Evolutionary conservation across 2,888 invertebrate species (phyloP).

Genomic region (Netelia virgata): DNA sequence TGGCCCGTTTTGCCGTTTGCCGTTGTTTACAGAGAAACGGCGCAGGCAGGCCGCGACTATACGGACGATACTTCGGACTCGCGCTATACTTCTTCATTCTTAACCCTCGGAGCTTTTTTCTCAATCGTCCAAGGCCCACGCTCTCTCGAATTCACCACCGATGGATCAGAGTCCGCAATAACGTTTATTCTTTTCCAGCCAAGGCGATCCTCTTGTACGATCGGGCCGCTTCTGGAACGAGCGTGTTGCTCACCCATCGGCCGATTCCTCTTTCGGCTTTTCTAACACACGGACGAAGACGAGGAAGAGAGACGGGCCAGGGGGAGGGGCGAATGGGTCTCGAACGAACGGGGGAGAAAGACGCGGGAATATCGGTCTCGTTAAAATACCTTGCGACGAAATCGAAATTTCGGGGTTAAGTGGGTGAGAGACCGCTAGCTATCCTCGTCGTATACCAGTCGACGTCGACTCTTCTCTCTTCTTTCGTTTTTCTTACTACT

Average conservation of each 20-base stretch:
- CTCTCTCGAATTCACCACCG: slow-evolving; percentile 30
- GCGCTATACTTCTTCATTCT: slow-evolving; percentile 32
- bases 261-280: slow-evolving; percentile 69
- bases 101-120: slow-evolving; percentile 12
- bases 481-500: slow-evolving; percentile 47
- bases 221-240: slow-evolving; percentile 20
- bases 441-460: slow-evolving; percentile 33
- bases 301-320: slow-evolving; percentile 17
- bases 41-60: too few relatives aligned
- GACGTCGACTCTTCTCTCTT: slow-evolving; percentile 21
- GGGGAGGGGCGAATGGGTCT: slow-evolving; percentile 36
- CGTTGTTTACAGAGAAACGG: slow-evolving; percentile 44
- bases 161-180: slow-evolving; percentile 2
- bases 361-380: slow-evolving; percentile 83
- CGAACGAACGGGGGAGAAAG: slow-evolving; percentile 65
- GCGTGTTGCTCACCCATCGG: slow-evolving; percentile 52
- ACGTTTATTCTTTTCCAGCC: slow-evolving; percentile 43
- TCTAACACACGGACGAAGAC: slow-evolving; percentile 57
- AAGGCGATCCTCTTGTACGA: not conserved
- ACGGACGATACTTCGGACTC: slow-evolving; percentile 32
- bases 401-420: slow-evolving; percentile 84
- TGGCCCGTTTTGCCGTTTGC: slow-evolving; percentile 28
- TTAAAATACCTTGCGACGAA: slow-evolving; percentile 84
- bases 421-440: slow-evolving; percentile 69
- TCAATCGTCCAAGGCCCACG: slow-evolving; percentile 11